These are phyloP conservation scores for Lypha dubia DNA, from an alignment of 2,888 invertebrate genomes.

Conservation along the genomic window DNA sequence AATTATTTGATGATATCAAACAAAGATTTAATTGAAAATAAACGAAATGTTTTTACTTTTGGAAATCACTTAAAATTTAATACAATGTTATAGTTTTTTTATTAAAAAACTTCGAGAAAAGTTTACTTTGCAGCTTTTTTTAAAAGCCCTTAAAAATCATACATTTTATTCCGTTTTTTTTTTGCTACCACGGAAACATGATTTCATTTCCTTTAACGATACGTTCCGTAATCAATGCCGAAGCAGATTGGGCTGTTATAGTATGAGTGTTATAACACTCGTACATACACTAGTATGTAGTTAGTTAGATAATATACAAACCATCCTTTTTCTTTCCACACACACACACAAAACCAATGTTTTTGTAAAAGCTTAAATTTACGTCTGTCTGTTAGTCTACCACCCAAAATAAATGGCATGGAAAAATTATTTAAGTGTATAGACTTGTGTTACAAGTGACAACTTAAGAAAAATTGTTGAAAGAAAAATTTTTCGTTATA, in stretches of 20 bases:
- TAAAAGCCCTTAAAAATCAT: conserved; percentile 31
- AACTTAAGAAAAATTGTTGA: conserved; percentile 67
- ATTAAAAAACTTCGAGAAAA: background rate
- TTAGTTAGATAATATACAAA: conserved; percentile 39
- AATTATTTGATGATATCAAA: background rate
- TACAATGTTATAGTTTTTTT: conserved; percentile 7
- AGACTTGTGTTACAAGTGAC: conserved; percentile 71
- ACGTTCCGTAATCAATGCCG: background rate
- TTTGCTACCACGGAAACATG: background rate
- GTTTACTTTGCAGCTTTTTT: background rate
- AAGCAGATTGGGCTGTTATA: background rate
- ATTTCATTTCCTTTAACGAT: conserved; percentile 14
- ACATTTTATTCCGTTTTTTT: conserved; percentile 3
- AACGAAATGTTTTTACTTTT: no score
- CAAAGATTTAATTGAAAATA: background rate
- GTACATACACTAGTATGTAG: conserved; percentile 6
- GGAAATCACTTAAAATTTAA: no score
- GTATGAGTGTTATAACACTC: background rate
- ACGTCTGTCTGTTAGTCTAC: conserved; percentile 39
- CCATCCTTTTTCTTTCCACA: conserved; percentile 13
- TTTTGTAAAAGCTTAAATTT: background rate
- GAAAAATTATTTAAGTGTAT: conserved; percentile 62
- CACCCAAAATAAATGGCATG: conserved; percentile 67
- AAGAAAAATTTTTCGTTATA: conserved; percentile 32
- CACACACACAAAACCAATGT: no score